Percentiles rank a stretch among this genome's conserved stretches.
Conservation (phyloP, 2,797 vertebrate genomes). For the Eulemur coronatus region DNA sequence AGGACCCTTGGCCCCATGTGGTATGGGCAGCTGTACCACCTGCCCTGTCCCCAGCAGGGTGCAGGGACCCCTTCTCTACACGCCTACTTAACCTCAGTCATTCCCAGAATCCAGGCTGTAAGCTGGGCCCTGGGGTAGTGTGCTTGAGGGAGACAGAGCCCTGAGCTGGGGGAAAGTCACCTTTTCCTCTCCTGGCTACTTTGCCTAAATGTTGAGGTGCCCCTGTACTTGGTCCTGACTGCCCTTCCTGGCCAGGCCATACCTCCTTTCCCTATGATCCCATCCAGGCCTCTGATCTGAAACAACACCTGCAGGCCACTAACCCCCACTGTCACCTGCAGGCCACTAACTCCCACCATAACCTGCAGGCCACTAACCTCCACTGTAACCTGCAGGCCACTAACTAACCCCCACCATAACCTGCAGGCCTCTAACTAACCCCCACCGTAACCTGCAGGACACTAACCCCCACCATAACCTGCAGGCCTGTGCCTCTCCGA, state of each 20-base stretch:
- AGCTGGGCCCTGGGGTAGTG: no score
- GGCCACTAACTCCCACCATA: not conserved
- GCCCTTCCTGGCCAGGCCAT: not conserved
- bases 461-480: not conserved
- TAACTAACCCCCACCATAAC: no score
- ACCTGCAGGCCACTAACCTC: rapidly evolving
- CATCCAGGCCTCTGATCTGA: not conserved
- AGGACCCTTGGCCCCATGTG: not conserved
- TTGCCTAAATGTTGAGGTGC: not conserved
- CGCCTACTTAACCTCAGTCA: not conserved
- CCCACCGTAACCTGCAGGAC: rapidly evolving
- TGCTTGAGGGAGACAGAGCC: no score
- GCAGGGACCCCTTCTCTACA: rapidly evolving
- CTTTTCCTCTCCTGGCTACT: not conserved
- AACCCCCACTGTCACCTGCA: rapidly evolving
- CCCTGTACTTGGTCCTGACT: rapidly evolving
- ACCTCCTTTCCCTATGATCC: rapidly evolving
- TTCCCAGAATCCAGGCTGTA: not conserved
- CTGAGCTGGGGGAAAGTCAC: rapidly evolving
- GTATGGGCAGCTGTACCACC: not conserved
- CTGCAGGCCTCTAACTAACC: no score
- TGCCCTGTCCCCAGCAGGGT: not conserved
- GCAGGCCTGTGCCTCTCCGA: not conserved
- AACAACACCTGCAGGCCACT: not conserved
- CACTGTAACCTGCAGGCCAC: not conserved